A percentile compares a stretch with the other conserved stretches of the same genome.
Evolutionary conservation across 2,113 vertebrate species (phyloP).

Genomic region (Saguinus midas): DNA sequence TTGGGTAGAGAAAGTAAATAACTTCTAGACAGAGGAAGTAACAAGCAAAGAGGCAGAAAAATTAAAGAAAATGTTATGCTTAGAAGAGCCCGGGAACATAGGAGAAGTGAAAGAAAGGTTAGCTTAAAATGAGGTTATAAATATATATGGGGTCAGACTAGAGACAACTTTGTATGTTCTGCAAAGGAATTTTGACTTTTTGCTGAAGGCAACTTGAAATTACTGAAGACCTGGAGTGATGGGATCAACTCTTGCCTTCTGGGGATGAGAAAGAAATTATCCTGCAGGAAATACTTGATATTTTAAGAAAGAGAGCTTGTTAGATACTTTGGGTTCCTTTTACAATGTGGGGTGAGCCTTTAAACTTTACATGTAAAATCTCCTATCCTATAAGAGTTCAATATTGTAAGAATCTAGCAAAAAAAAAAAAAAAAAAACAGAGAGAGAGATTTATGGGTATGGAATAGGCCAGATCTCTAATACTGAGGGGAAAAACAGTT

Average conservation of each 20-base stretch:
- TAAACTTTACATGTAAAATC: background rate
- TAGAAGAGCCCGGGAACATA: background rate
- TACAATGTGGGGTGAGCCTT: background rate
- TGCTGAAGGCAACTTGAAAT: background rate
- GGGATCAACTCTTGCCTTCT: background rate
- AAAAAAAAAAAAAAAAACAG: background rate
- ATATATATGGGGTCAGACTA: background rate
- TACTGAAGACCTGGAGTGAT: background rate
- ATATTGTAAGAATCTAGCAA: background rate
- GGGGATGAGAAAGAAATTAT: background rate
- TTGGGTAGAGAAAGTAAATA: background rate
- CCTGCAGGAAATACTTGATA: background rate
- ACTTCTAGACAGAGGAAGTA: background rate
- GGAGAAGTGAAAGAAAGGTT: background rate
- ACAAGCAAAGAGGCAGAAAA: background rate
- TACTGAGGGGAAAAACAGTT: background rate
- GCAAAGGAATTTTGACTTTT: conserved; percentile 17
- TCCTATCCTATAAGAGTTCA: background rate
- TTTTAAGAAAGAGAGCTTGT: background rate
- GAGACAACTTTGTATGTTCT: background rate
- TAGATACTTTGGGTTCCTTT: background rate
- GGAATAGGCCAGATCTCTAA: background rate
- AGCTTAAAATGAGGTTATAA: background rate
- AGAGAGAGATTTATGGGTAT: background rate
- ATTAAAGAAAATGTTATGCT: background rate